Percentiles rank a stretch among this genome's conserved stretches.
These are phyloP conservation scores for Micrasema minimum DNA, from an alignment of 1,140 invertebrate species.

Conservation along the genomic window DNA sequence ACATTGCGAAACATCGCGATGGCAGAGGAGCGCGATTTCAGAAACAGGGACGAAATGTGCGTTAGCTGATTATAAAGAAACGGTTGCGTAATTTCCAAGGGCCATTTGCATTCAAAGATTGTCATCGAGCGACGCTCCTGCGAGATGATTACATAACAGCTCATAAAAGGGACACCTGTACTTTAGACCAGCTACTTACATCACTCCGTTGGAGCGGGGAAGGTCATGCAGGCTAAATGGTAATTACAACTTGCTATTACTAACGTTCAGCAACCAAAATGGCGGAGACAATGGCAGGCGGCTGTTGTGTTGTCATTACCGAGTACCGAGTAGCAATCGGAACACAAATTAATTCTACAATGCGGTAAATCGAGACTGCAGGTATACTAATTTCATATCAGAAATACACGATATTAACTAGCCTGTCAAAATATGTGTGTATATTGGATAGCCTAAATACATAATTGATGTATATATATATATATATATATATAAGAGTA, in stretches of 20 bases:
- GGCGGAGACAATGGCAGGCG: constrained; percentile 43
- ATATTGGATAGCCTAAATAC: no score
- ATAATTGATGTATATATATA: no score
- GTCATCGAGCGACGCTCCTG: constrained; percentile 17
- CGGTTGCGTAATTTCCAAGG: constrained; percentile 13
- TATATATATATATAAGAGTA: no score
- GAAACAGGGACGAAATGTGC: constrained; percentile 23
- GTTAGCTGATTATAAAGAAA: constrained; percentile 6
- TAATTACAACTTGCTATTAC: constrained; percentile 14
- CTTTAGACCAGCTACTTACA: constrained; percentile 9
- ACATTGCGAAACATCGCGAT: constrained; percentile 10
- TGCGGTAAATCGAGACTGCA: no score
- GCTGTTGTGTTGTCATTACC: constrained; percentile 29
- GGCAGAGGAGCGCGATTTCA: background rate
- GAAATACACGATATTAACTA: constrained; percentile 40
- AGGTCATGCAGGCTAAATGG: constrained; percentile 24
- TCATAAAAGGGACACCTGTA: constrained; percentile 39
- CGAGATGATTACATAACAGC: constrained; percentile 11
- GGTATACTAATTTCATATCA: no score
- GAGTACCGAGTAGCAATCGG: background rate
- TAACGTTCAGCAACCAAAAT: constrained; percentile 17
- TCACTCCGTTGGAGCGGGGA: constrained; percentile 13
- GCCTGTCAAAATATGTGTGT: constrained; percentile 10
- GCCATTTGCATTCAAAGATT: constrained; percentile 26
- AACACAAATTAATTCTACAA: constrained; percentile 36